Percentiles rank a stretch among this genome's conserved stretches.
Evolutionary conservation across 2,888 invertebrate species (phyloP).

Genomic region (Drosophila prostipennis): DNA sequence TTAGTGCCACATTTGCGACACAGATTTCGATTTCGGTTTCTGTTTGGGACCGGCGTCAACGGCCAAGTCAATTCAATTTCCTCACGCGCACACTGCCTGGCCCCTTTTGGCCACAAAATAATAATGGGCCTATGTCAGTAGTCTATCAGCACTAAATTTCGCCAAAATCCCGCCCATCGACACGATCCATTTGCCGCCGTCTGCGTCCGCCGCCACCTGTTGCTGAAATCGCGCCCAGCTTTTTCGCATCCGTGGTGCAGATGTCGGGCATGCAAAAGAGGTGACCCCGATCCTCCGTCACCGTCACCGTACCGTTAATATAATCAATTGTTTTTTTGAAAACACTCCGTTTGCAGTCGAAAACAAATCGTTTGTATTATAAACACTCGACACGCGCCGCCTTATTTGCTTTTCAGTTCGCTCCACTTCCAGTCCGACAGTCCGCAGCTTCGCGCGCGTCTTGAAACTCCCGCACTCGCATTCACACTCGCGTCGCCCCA

Average conservation of each 20-base stretch:
- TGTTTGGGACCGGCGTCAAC: conserved; percentile 20
- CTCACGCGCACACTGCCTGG: conserved; percentile 35
- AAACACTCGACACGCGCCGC: conserved; percentile 57
- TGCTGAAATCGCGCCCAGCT: conserved; percentile 52
- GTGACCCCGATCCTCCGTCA: conserved; percentile 9
- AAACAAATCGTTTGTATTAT: conserved; percentile 35
- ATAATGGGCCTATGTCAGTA: conserved; percentile 39
- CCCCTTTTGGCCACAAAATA: conserved; percentile 36
- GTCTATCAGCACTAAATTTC: conserved; percentile 41
- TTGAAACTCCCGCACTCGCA: conserved; percentile 37
- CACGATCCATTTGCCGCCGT: conserved; percentile 19
- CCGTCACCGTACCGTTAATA: conserved; percentile 14
- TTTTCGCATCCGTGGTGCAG: conserved; percentile 34
- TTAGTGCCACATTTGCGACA: conserved; percentile 64
- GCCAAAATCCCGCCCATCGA: conserved; percentile 20
- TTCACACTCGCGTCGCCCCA: conserved; percentile 26
- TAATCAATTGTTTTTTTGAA: conserved; percentile 52
- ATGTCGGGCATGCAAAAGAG: conserved; percentile 61
- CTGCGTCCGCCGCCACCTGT: conserved; percentile 59
- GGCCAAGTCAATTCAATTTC: conserved; percentile 49
- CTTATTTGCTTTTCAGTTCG: conserved; percentile 42
- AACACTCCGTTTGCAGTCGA: background rate
- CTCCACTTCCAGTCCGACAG: conserved; percentile 44
- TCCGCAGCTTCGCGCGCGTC: conserved; percentile 26
- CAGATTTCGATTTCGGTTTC: conserved; percentile 43